phyloP scores from a whole-genome alignment of 1,140 invertebrate species.

The Papilio machaon region DNA sequence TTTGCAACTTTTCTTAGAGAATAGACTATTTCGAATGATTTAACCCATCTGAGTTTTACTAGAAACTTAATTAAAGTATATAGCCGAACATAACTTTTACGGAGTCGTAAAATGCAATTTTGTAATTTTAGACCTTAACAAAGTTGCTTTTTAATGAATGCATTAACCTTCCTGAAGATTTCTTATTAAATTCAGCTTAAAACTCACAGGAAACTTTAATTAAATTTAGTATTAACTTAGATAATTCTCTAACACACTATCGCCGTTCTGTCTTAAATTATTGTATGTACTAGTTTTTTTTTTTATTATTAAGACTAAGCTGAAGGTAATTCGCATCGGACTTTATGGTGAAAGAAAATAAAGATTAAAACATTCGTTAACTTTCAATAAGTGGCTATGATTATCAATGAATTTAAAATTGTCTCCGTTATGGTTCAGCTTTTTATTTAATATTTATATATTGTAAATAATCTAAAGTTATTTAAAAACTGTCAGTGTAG shows the following conservation, averaged over 20 bases:
- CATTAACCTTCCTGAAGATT: neutral
- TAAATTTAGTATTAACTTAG: too few relatives aligned
- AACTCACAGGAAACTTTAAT: too few relatives aligned
- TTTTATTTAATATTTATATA: neutral
- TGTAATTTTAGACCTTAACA: neutral
- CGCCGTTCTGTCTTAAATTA: too few relatives aligned
- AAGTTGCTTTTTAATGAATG: neutral
- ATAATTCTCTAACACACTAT: too few relatives aligned
- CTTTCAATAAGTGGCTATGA: neutral
- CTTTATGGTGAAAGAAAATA: neutral
- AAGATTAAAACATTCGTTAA: neutral
- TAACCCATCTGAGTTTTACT: neutral
- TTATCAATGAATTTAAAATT: neutral
- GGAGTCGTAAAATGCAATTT: slow-evolving; percentile 17
- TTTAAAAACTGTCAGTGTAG: too few relatives aligned
- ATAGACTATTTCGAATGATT: neutral
- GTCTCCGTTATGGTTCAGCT: neutral
- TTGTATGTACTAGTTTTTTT: neutral
- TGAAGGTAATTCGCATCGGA: slow-evolving; percentile 4
- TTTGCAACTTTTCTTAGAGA: neutral
- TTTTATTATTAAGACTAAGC: too few relatives aligned
- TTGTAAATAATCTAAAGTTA: neutral
- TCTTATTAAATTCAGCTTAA: too few relatives aligned
- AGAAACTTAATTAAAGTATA: neutral
- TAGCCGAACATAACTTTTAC: neutral